Evolutionary conservation across 2,113 vertebrate species (phyloP).

Genomic region (Laticauda colubrina): DNA sequence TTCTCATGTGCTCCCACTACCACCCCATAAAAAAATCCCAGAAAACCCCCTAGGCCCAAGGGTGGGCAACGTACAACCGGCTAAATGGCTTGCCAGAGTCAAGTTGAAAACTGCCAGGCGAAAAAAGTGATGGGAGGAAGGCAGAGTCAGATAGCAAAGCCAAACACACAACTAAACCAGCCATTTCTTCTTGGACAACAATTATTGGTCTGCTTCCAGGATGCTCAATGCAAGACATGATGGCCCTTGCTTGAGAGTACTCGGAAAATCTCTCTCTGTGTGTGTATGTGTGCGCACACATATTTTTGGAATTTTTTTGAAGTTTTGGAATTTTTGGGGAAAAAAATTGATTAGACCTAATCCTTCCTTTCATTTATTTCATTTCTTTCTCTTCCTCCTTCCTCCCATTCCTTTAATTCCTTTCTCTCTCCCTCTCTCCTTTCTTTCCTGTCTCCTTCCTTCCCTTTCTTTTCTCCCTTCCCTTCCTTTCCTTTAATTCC

Average conservation of each 20-base stretch:
- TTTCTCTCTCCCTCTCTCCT: not conserved
- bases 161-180: too few relatives aligned
- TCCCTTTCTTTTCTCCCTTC: too few relatives aligned
- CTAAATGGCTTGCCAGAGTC: not conserved
- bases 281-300: not conserved
- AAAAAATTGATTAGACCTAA: not conserved
- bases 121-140: not conserved
- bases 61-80: not conserved
- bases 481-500: too few relatives aligned
- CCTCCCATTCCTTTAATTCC: not conserved
- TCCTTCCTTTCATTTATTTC: not conserved
- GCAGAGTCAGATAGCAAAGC: not conserved
- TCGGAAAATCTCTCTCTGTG: too few relatives aligned
- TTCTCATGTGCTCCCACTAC: not conserved
- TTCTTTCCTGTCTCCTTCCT: too few relatives aligned
- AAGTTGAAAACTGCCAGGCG: not conserved
- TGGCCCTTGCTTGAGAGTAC: not conserved
- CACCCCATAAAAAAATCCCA: not conserved
- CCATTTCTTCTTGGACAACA: not conserved
- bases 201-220: not conserved
- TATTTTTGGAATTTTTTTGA: not conserved
- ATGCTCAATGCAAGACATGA: not conserved
- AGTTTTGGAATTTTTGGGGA: not conserved
- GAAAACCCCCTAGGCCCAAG: not conserved
- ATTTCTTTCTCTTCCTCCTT: not conserved